Conservation (phyloP, 2,888 invertebrate genomes). For the Stenodema calcarata region DNA sequence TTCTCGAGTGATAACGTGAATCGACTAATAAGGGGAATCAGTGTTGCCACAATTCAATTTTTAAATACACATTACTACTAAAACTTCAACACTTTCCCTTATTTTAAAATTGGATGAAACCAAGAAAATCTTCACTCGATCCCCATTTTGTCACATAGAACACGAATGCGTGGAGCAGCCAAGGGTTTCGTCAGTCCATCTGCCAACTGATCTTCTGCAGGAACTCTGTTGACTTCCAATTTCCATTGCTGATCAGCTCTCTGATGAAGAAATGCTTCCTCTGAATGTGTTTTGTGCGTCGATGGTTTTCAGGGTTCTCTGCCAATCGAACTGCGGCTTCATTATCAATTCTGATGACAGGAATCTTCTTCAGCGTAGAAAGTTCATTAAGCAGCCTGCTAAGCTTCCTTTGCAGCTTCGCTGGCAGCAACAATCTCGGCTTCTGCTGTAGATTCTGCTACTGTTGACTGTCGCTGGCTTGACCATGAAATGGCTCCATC, state of each 20-base stretch:
- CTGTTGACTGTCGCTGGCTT: too few relatives aligned
- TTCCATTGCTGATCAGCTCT: constrained; percentile 28
- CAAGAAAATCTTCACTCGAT: too few relatives aligned
- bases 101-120: too few relatives aligned
- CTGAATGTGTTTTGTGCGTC: background rate
- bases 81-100: too few relatives aligned
- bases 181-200: constrained; percentile 41
- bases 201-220: constrained; percentile 33
- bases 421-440: constrained; percentile 45
- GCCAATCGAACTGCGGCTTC: constrained; percentile 56
- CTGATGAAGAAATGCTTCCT: constrained; percentile 45
- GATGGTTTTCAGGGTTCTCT: constrained; percentile 37
- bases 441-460: constrained; percentile 48
- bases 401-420: background rate
- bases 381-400: background rate
- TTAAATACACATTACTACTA: too few relatives aligned
- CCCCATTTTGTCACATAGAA: background rate
- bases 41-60: too few relatives aligned
- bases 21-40: too few relatives aligned
- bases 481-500: constrained; percentile 52
- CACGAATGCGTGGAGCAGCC: background rate
- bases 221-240: background rate
- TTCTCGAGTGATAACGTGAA: too few relatives aligned
- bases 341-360: background rate
- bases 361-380: background rate